Base-by-base conservation (phyloP, 2,797 vertebrate species). In the Thripadectes ignobilis region DNA sequence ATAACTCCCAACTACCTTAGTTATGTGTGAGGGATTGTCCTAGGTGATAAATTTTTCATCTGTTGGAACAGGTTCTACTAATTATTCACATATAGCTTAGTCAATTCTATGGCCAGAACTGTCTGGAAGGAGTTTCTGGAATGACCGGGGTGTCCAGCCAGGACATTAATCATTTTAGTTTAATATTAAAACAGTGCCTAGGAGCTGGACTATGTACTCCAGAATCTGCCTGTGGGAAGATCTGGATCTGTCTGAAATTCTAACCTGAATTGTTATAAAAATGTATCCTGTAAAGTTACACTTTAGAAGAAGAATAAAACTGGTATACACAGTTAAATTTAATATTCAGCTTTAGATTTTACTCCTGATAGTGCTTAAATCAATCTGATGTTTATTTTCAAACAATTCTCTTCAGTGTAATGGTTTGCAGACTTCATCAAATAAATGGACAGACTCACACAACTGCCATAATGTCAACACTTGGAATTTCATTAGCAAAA, bases 401-500 rank as follows among this genome's bases (percentile, higher is more conserved):
- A 46, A 12, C n/a, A 89, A 30, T 19, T 89, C 19, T 83, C 12
- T 68, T 78, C 55, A 61, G 14, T 48, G 15, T 61, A 77, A 89
- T 51, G 23, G 83, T 92, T 89, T 95, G 36, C 26, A 88, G 52
- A 68, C 49, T 85, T 92, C 57, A 79, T 92, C 65, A 92, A 77
- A 83, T 68, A 91, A 80, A 83, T 59, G 46, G 65, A 72, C 66
- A 88, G 68, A 72, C 72, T 74, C 65, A 84, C 26, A 75, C 32
- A 80, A n/a, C 23, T 78, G 49, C 73, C 51, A 69, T 77, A 90
- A 61, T 75, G 43, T 82, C 76, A 89, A 41, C 48, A 62, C 69
- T 6, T 92, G 85, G 51, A 93, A 92, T 93, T 94, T 89, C 82
- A 91, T 84, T 88, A 89, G 29, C 32, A 86, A 49, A 83, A 96